Evolutionary conservation across 2,797 vertebrate genomes (phyloP).

Genomic region (Chromobotia macracanthus): DNA sequence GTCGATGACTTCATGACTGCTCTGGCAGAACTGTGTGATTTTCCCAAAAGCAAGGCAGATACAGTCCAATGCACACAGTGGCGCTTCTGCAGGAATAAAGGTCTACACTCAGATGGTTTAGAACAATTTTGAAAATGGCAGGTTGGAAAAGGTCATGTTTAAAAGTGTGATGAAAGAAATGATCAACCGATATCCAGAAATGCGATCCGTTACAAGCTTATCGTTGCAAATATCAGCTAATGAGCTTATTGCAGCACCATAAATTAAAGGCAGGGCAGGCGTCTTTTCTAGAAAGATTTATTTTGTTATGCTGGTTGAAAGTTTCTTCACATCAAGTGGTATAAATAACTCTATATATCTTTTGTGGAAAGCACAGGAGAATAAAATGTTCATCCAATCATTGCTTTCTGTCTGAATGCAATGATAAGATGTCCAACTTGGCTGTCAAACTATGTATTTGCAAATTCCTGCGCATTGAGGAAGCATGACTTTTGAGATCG

Average conservation of each 20-base stretch:
- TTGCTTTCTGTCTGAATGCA: too few relatives aligned
- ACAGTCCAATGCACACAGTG: conserved; percentile 31
- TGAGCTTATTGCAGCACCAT: neutral
- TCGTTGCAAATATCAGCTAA: neutral
- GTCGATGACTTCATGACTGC: conserved; percentile 44
- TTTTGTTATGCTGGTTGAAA: too few relatives aligned
- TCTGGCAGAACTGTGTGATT: conserved; percentile 14
- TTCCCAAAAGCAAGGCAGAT: conserved; percentile 24
- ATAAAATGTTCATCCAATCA: too few relatives aligned
- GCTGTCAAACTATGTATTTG: too few relatives aligned
- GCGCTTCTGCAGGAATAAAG: conserved; percentile 27
- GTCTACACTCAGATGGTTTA: neutral
- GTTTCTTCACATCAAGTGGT: too few relatives aligned
- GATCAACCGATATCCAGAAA: conserved; percentile 20
- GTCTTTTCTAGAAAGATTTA: too few relatives aligned
- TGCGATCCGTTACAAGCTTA: conserved; percentile 3
- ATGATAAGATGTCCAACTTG: too few relatives aligned
- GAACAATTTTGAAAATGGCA: conserved; percentile 27
- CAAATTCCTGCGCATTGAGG: too few relatives aligned
- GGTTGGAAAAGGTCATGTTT: conserved; percentile 31
- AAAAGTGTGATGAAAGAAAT: conserved; percentile 16
- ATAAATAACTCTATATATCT: too few relatives aligned
- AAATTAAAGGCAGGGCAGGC: too few relatives aligned
- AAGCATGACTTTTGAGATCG: too few relatives aligned
- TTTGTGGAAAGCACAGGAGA: too few relatives aligned